Conservation (phyloP, 2,797 vertebrate species). For the Atherinosoma microstoma region DNA sequence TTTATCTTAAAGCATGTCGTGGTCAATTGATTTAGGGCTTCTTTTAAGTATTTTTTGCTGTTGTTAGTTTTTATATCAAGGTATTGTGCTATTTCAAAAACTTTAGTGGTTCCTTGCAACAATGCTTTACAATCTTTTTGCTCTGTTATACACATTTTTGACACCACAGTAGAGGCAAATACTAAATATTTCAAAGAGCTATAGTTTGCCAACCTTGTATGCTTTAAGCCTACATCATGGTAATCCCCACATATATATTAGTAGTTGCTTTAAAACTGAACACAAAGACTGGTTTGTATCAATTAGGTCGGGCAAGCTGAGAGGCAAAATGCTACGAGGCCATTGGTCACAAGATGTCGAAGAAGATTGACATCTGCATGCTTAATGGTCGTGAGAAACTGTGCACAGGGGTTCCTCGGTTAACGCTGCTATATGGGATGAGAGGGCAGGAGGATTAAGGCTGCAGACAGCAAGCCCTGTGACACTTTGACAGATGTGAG, state of each 20-base stretch:
- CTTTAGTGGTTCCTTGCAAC: neutral
- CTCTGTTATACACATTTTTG: too few species aligned
- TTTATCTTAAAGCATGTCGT: neutral
- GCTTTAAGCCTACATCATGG: neutral
- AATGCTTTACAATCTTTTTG: neutral
- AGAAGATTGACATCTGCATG: constrained; percentile 68
- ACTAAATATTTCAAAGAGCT: neutral
- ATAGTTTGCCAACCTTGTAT: neutral
- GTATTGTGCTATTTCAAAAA: neutral
- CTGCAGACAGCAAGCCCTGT: constrained; percentile 56
- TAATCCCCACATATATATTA: neutral
- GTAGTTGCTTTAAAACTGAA: constrained; percentile 8
- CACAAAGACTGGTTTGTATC: constrained; percentile 30
- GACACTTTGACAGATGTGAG: constrained; percentile 82
- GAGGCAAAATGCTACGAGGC: constrained; percentile 27
- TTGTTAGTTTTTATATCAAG: neutral
- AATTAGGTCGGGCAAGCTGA: constrained; percentile 29
- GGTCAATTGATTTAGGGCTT: neutral
- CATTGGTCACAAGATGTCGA: constrained; percentile 39
- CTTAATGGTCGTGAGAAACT: constrained; percentile 78
- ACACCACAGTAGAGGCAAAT: neutral
- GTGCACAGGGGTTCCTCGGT: constrained; percentile 50
- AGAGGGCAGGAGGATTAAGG: constrained; percentile 39
- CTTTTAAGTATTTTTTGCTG: neutral
- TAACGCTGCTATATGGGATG: constrained; percentile 50